Percentiles rank a stretch among this genome's conserved stretches.
phyloP scores from a whole-genome alignment of 2,113 vertebrate genomes.

The Onychostruthus taczanowskii region DNA sequence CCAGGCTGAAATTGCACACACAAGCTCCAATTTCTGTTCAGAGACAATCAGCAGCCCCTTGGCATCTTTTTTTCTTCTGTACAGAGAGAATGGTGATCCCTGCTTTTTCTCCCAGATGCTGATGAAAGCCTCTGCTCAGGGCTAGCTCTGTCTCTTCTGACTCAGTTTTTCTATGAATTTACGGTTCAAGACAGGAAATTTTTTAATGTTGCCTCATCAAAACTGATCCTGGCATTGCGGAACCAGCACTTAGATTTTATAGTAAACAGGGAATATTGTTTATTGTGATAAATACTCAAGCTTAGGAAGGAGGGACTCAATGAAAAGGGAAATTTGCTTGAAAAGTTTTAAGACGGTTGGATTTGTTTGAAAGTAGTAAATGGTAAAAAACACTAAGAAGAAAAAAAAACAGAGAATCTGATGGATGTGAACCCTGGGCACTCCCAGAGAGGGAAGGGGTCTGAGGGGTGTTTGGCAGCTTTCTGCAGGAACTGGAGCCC shows the following conservation, averaged over 20 bases:
- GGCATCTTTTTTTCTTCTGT: neutral
- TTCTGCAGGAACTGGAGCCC: neutral
- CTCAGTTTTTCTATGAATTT: neutral
- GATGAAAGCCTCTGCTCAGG: neutral
- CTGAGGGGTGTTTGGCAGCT: neutral
- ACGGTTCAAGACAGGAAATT: accelerated
- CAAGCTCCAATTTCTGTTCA: neutral
- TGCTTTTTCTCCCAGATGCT: neutral
- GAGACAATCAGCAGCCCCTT: neutral
- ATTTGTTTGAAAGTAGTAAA: neutral
- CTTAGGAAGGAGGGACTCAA: neutral
- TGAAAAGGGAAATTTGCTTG: neutral
- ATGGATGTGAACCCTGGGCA: neutral
- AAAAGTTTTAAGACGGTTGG: neutral
- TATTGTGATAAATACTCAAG: neutral
- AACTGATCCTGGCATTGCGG: neutral
- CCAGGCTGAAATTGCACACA: neutral
- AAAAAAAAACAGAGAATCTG: no score
- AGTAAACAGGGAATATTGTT: neutral
- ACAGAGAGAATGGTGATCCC: neutral
- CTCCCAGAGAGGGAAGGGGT: neutral
- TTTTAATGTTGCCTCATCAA: neutral
- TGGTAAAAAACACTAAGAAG: neutral
- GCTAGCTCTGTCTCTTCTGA: neutral
- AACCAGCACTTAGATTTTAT: neutral